phyloP scores from a whole-genome alignment of 2,113 vertebrate genomes.

The Ammospiza caudacuta region DNA sequence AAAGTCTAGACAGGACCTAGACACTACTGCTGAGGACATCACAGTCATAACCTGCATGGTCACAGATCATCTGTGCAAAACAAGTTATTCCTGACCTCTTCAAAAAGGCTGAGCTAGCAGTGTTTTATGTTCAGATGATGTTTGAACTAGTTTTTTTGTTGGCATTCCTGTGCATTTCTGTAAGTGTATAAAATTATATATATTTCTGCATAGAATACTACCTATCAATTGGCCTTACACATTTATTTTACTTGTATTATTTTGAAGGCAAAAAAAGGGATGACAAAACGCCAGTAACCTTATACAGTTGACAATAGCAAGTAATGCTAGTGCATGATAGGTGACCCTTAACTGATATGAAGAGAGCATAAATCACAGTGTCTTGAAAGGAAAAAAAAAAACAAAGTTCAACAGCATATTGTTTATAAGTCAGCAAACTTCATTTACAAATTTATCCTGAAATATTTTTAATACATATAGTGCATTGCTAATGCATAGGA shows the following conservation, averaged over 20 bases:
- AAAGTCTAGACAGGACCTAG: background rate
- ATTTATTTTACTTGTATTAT: background rate
- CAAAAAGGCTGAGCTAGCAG: background rate
- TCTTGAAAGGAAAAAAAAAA: background rate
- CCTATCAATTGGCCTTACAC: background rate
- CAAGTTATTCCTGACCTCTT: background rate
- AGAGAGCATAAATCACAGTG: background rate
- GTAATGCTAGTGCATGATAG: background rate
- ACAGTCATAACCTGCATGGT: background rate
- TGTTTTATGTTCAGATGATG: background rate
- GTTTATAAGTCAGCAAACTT: conserved; percentile 17
- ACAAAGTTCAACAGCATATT: background rate
- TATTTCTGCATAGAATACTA: background rate
- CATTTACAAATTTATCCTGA: conserved; percentile 44
- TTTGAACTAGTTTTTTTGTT: background rate
- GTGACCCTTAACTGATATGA: background rate
- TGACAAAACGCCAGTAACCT: fast-evolving
- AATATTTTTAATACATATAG: background rate
- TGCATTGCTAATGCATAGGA: conserved; percentile 29
- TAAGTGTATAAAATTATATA: background rate
- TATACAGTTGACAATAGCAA: background rate
- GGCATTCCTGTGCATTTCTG: background rate
- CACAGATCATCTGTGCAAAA: background rate
- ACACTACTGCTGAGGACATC: background rate
- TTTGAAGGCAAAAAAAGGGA: background rate